Conservation (phyloP, 1,140 invertebrate species). For the Drosophila repleta region DNA sequence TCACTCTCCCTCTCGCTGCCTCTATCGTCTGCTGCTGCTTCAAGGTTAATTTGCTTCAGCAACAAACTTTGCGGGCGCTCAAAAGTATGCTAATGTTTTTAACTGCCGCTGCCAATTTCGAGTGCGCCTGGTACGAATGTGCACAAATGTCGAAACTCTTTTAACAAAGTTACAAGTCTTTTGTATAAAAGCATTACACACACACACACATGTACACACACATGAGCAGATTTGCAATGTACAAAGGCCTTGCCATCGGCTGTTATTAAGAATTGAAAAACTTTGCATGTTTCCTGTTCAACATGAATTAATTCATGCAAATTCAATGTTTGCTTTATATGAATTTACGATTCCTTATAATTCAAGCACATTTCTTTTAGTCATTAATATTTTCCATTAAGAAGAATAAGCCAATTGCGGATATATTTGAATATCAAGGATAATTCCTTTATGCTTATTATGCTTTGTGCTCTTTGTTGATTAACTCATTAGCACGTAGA, state of each 20-base stretch:
- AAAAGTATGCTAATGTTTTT: constrained; percentile 74
- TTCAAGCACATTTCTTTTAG: background rate
- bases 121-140: constrained; percentile 47
- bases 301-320: background rate
- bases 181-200: constrained; percentile 57
- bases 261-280: background rate
- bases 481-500: too few relatives aligned
- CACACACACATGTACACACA: background rate
- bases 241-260: background rate
- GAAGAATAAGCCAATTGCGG: too few relatives aligned
- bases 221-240: background rate
- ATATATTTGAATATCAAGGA: too few relatives aligned
- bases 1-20: constrained; percentile 20
- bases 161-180: constrained; percentile 67
- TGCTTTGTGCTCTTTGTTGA: too few relatives aligned
- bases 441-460: too few relatives aligned
- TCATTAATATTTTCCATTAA: background rate
- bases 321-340: background rate
- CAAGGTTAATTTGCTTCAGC: constrained; percentile 76
- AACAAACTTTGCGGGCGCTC: constrained; percentile 63
- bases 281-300: background rate
- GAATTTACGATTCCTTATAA: background rate
- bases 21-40: constrained; percentile 31
- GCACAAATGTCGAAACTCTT: constrained; percentile 59
- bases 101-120: constrained; percentile 29